Evolutionary conservation across 2,888 invertebrate genomes (phyloP).

Genomic region (Brenthis daphne): DNA sequence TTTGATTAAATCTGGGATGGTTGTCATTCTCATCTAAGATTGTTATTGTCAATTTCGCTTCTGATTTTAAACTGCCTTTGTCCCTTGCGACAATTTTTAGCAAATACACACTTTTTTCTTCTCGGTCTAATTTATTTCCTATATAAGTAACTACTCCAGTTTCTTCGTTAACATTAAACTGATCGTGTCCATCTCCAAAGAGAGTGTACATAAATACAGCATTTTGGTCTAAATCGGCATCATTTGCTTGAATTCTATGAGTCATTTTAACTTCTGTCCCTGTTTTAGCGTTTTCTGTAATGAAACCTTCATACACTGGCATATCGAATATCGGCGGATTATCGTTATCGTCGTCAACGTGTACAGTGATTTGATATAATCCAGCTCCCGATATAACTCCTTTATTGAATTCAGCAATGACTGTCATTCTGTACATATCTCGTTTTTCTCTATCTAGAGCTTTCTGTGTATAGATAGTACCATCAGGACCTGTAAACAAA

Average conservation of each 20-base stretch:
- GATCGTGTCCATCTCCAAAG: conserved; percentile 88
- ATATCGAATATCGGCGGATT: conserved; percentile 91
- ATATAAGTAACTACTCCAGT: conserved; percentile 84
- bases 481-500: conserved; percentile 81
- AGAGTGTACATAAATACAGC: conserved; percentile 86
- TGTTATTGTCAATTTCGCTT: conserved; percentile 86
- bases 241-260: conserved; percentile 86
- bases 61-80: conserved; percentile 88
- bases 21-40: conserved; percentile 93
- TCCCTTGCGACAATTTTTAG: conserved; percentile 89
- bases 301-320: conserved; percentile 87
- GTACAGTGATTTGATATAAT: conserved; percentile 89
- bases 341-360: conserved; percentile 93
- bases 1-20: conserved; percentile 86
- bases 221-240: conserved; percentile 87
- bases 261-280: conserved; percentile 87
- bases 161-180: conserved; percentile 86
- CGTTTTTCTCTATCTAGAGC: conserved; percentile 90
- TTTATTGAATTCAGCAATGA: conserved; percentile 89
- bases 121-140: conserved; percentile 86
- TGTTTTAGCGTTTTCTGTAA: conserved; percentile 88
- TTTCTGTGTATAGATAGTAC: conserved; percentile 89
- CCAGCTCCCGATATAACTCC: conserved; percentile 87
- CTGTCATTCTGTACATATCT: conserved; percentile 88
- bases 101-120: conserved; percentile 85